A percentile compares a stretch with the other conserved stretches of the same genome.
Conservation (phyloP, 2,888 invertebrate genomes). For the Melinaea marsaeus region DNA sequence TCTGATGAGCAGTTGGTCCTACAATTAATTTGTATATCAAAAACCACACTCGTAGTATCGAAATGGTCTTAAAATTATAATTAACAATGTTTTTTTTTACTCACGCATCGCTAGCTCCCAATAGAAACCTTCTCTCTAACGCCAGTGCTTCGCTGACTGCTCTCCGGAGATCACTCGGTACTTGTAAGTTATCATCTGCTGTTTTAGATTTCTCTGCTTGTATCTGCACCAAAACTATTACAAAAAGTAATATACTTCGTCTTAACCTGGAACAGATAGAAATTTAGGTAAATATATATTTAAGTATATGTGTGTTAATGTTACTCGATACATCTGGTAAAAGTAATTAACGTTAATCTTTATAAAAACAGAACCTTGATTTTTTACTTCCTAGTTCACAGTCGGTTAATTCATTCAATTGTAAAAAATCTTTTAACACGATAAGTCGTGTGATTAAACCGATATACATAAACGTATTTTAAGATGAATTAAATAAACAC, state of each 20-base stretch:
- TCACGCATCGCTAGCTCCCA: slow-evolving; percentile 65
- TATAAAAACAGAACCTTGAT: slow-evolving; percentile 21
- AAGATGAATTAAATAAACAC: too few species aligned
- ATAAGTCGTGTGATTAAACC: too few species aligned
- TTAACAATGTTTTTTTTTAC: slow-evolving; percentile 32
- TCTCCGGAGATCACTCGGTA: slow-evolving; percentile 67
- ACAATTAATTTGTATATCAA: slow-evolving; percentile 17
- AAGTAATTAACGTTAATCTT: too few species aligned
- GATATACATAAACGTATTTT: too few species aligned
- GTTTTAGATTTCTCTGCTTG: slow-evolving; percentile 55
- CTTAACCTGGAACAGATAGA: slow-evolving; percentile 59
- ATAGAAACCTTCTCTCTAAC: slow-evolving; percentile 60
- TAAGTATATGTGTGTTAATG: not conserved
- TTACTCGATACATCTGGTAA: too few species aligned
- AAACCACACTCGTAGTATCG: too few species aligned
- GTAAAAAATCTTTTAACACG: slow-evolving; percentile 9
- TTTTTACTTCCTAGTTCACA: slow-evolving; percentile 31
- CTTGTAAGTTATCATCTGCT: slow-evolving; percentile 59
- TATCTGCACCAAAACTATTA: slow-evolving; percentile 44
- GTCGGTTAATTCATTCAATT: slow-evolving; percentile 21
- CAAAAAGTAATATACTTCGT: slow-evolving; percentile 57
- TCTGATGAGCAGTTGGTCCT: slow-evolving; percentile 64
- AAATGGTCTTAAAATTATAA: too few species aligned
- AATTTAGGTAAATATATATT: not conserved
- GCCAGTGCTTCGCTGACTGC: slow-evolving; percentile 68